A percentile compares a stretch with the other conserved stretches of the same genome.
These are phyloP conservation scores for Archivesica marissinica DNA, from an alignment of 1,140 invertebrate genomes.

Conservation along the genomic window DNA sequence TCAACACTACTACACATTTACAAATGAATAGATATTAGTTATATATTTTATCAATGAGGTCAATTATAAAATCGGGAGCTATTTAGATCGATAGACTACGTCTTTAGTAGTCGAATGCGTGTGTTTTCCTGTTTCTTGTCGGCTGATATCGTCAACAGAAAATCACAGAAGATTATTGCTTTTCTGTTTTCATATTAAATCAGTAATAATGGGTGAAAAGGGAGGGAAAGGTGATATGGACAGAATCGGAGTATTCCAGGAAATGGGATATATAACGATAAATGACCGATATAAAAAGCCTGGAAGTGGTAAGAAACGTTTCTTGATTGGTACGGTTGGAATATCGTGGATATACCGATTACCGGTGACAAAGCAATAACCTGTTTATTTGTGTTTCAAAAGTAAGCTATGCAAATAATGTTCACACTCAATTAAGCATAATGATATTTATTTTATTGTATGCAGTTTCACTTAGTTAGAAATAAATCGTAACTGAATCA, in stretches of 20 bases:
- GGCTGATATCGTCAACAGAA: background rate
- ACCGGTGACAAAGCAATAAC: too few species aligned
- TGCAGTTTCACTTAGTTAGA: too few species aligned
- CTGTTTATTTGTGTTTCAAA: too few species aligned
- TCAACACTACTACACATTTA: slow-evolving; percentile 65
- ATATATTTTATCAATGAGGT: background rate
- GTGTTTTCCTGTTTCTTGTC: background rate
- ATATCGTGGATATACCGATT: too few species aligned
- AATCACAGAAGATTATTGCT: background rate
- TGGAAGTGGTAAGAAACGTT: slow-evolving; percentile 42
- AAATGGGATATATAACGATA: slow-evolving; percentile 83
- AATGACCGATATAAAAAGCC: slow-evolving; percentile 78
- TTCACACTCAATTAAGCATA: too few species aligned
- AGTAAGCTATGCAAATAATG: too few species aligned
- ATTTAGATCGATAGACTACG: background rate
- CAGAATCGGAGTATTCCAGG: slow-evolving; percentile 83
- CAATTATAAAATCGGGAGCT: background rate
- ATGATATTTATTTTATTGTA: too few species aligned
- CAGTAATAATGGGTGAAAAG: slow-evolving; percentile 85
- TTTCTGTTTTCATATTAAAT: background rate
- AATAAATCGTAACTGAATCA: too few species aligned
- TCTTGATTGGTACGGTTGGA: too few species aligned
- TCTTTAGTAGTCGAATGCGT: background rate
- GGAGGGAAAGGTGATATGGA: slow-evolving; percentile 85
- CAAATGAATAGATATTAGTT: background rate